Percentiles rank a stretch among this genome's conserved stretches.
Evolutionary conservation across 2,888 invertebrate species (phyloP).

Genomic region (Drosophila nigricruria): DNA sequence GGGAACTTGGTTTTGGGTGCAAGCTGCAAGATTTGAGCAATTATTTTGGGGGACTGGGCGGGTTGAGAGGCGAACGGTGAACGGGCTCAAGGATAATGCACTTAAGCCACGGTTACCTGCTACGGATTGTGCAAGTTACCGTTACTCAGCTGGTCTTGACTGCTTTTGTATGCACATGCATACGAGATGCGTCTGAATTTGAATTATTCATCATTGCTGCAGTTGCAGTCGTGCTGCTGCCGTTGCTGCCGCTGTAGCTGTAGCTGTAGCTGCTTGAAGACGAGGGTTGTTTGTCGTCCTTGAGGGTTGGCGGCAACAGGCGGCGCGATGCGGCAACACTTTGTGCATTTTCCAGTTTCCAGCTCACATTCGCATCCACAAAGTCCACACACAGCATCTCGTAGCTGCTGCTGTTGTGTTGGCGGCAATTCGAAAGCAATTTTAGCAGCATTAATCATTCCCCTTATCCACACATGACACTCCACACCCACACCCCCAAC

Average conservation of each 20-base stretch:
- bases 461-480: conserved; percentile 48
- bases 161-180: conserved; percentile 41
- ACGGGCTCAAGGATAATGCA: conserved; percentile 62
- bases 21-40: conserved; percentile 41
- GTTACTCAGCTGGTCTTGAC: conserved; percentile 25
- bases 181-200: conserved; percentile 42
- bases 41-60: conserved; percentile 36
- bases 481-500: conserved; percentile 4
- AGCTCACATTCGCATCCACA: conserved; percentile 34
- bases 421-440: conserved; percentile 78
- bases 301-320: conserved; percentile 71
- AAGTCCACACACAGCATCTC: conserved; percentile 24
- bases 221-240: conserved; percentile 29
- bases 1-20: background rate
- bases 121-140: conserved; percentile 32
- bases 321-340: conserved; percentile 40
- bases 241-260: conserved; percentile 7
- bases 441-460: conserved; percentile 79
- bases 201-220: conserved; percentile 69
- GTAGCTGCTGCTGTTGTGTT: conserved; percentile 38
- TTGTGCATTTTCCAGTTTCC: conserved; percentile 65
- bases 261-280: conserved; percentile 21
- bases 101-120: conserved; percentile 45
- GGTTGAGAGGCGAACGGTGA: conserved; percentile 20
- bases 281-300: conserved; percentile 67